Evolutionary conservation across 2,113 vertebrate genomes (phyloP), one percentile per base, ranked within the genome.

Genomic region (Semicossyphus pulcher): DNA sequence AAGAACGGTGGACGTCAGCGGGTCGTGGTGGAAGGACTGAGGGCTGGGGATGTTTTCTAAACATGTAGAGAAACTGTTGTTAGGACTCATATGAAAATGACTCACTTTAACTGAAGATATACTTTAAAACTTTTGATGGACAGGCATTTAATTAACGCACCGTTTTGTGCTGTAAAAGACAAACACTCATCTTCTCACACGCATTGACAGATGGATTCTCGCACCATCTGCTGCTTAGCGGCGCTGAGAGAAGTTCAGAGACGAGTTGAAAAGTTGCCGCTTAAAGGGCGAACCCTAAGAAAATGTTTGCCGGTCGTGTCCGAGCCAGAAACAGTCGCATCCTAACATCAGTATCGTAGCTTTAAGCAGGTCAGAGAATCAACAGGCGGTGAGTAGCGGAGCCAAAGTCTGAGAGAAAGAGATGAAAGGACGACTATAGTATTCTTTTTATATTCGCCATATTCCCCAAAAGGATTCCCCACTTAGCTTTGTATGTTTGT

Each of bases 401-500:
- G 74, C 81, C 83, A 84, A 73, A 80, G 83, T 87, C 51, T 34
- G 44, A 81, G 20, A 60, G 56, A 65, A 73, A 66, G 12, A 18
- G 26, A 49, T 44, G 9, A 9, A 32, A 9, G 31, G 61, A 79
- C 16, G 66, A 85, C 23, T 72, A 83, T 66, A 80, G 42, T 78
- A 76, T 78, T 83, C 26, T 80, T 89, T 85, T 78, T 85, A 82
- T 74, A 70, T 81, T 81, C 83, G 66, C 80, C 77, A 86, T 78
- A 72, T 71, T 29, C 26, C 76, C 76, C 64, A 28, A 72, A 81
- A 77, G 65, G 63, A 66, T 70, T 36, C 79, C 83, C 76, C 81
- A 83, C 49, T 84, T 89, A 51, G 88, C 83, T 88, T 87, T 88
- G 74, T 89, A 83, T 88, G 83, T 90, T 41, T 84, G 88, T 91